Evolutionary conservation across 2,888 invertebrate species (phyloP).

Genomic region (Habroteleia sp.): DNA sequence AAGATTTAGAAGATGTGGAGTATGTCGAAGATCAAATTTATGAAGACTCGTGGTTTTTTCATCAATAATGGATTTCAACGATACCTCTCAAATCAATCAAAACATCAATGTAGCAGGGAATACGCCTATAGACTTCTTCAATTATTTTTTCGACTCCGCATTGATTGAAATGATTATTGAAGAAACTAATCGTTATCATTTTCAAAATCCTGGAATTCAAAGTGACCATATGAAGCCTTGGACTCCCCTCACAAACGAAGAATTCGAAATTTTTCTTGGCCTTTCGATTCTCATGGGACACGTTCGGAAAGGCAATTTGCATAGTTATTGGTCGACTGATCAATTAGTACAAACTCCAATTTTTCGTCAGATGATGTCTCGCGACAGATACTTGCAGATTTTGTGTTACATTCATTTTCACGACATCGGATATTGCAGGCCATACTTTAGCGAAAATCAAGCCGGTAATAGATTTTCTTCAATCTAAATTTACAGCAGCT

Average conservation of each 20-base stretch:
- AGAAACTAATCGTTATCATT: constrained; percentile 19
- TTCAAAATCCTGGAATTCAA: constrained; percentile 21
- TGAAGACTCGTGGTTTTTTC: constrained; percentile 30
- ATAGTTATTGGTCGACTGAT: not conserved
- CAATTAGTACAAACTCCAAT: constrained; percentile 8
- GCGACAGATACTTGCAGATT: constrained; percentile 44
- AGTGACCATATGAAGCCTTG: constrained; percentile 18
- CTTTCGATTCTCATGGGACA: not conserved
- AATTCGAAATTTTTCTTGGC: not conserved
- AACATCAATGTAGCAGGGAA: constrained; percentile 37
- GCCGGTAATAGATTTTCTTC: constrained; percentile 33
- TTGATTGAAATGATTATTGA: constrained; percentile 20
- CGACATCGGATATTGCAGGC: constrained; percentile 28
- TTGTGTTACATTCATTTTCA: constrained; percentile 48
- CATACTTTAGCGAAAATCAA: constrained; percentile 37
- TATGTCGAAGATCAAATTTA: constrained; percentile 33
- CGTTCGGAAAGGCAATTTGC: not conserved
- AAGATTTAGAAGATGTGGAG: constrained; percentile 32
- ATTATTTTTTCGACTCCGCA: constrained; percentile 31
- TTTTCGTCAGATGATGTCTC: constrained; percentile 36
- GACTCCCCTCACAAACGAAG: constrained; percentile 12
- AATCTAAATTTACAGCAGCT: constrained; percentile 33
- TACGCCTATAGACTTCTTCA: constrained; percentile 42
- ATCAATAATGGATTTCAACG: constrained; percentile 30
- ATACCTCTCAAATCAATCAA: constrained; percentile 42